Evolutionary conservation across 2,888 invertebrate genomes (phyloP), one percentile per base, ranked within the genome.

Genomic region (Drosophila falleni): DNA sequence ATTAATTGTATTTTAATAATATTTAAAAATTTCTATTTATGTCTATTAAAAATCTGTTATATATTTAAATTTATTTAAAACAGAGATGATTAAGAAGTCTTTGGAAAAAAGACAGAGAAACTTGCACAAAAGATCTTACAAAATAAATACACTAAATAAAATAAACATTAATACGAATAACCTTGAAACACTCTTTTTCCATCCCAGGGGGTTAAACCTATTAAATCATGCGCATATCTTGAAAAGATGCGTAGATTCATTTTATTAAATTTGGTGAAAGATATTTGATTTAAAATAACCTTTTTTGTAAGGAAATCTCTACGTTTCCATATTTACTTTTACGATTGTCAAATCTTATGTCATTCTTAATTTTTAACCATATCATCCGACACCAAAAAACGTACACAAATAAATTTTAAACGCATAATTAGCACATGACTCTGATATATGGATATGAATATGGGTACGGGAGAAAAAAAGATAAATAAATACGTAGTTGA

Each of bases 371-470:
- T 13, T 13, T 35, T 4, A 44, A 19, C n/a, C 29, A 54, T 8
- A 23, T 29, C 26, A 11, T 9, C 33, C 60, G 9, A 19, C 50
- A 50, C 60, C 42, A 13, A 42, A 33, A 50, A 33, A 23, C 29
- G 3, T 10, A 33, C 41, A 51, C 23, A 33, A 42, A 60, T 60
- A 29, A 37, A 46, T 3, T 37, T 23, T 15, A 49, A 31, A 41
- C 33, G 46, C 46, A 35, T 44, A 64, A 56, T 63, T 50, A 44
- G 31, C 56, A 64, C 44, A 58, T 46, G 50, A 29, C n/a, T 54
- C 10, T 3, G 31, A 55, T 31, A 37, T 6, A 50, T 33, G 31
- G 6, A 51, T 31, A 39, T 44, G 31, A 10, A 42, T 16, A 15
- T n/a, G 31, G 16, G 15, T 23, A 10, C 19, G 26, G 47, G 10